These are phyloP conservation scores for Rynchops niger DNA, from an alignment of 2,113 vertebrate genomes.

Conservation along the genomic window DNA sequence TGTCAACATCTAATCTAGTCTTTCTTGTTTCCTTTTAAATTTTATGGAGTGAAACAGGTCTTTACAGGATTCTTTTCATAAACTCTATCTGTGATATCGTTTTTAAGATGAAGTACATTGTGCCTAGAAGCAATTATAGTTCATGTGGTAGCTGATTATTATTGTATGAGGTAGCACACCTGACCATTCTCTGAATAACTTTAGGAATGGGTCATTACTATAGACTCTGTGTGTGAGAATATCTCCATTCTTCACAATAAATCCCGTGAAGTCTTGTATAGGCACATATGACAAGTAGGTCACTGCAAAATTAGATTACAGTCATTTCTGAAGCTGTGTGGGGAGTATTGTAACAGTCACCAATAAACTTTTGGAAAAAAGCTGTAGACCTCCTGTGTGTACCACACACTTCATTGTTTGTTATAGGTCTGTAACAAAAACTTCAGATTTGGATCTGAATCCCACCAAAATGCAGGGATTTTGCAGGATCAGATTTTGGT, in stretches of 20 bases:
- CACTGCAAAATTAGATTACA: neutral
- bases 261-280: neutral
- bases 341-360: neutral
- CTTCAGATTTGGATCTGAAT: neutral
- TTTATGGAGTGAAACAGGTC: neutral
- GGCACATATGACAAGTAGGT: neutral
- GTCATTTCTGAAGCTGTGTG: neutral
- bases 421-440: neutral
- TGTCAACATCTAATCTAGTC: neutral
- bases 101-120: neutral
- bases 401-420: neutral
- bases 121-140: neutral
- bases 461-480: neutral
- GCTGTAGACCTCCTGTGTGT: neutral
- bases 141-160: neutral
- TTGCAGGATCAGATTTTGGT: neutral
- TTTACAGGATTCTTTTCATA: neutral
- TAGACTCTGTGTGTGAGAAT: neutral
- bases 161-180: neutral
- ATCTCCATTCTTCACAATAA: neutral
- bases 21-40: neutral
- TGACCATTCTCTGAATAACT: neutral
- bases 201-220: neutral
- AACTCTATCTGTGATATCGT: neutral
- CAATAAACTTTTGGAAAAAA: neutral